Base-by-base conservation (phyloP, 2,888 invertebrate species). In the Ischnus inquisitorius region DNA sequence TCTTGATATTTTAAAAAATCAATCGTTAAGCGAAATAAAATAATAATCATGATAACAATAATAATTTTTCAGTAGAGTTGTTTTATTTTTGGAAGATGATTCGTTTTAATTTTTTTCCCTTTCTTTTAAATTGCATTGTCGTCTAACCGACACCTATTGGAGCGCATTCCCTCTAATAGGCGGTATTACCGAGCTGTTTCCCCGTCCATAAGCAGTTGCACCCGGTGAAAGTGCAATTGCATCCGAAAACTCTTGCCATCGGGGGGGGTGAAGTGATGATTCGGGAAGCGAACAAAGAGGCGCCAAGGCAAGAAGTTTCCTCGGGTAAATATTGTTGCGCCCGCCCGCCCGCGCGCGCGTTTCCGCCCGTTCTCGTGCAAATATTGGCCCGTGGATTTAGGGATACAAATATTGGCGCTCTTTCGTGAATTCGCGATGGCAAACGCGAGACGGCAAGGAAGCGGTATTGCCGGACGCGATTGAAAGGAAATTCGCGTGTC, bases 391-490 rank as follows among this genome's bases (percentile, higher is more conserved):
- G 81, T 80, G 77, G 88, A 88, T 87, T 89, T 87, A 87, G 87
- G 86, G 85, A 87, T 89, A 87, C 87, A 89, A 89, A 89, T 87
- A 89, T 90, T 90, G 88, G 88, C 87, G 82, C 84, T 88, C 86
- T 87, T 89, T 87, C 86, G 19, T 46, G 76, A 48, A 80, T 75
- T 34, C 64, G 71, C 65, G 60, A 69, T 51, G 28, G 43, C 67
- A 43, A 34, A 39, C 75, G 75, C 39, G 64, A 51, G 34, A 46
- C 25, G 28, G 60, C 34, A 39, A 54, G 57, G 69, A 68, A 81
- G 64, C 62, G 71, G 25, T 14, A n/a, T 5, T 57, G 41, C 54
- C 74, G 64, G 28, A 64, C 75, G 75, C 62, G 64, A 51, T 12
- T 16, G 46, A 54, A 62, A 79, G 68, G 51, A 64, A 76, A 76